A percentile compares a stretch with the other conserved stretches of the same genome.
Evolutionary conservation across 2,888 invertebrate genomes (phyloP).

Genomic region (Trachelus iudaicus): DNA sequence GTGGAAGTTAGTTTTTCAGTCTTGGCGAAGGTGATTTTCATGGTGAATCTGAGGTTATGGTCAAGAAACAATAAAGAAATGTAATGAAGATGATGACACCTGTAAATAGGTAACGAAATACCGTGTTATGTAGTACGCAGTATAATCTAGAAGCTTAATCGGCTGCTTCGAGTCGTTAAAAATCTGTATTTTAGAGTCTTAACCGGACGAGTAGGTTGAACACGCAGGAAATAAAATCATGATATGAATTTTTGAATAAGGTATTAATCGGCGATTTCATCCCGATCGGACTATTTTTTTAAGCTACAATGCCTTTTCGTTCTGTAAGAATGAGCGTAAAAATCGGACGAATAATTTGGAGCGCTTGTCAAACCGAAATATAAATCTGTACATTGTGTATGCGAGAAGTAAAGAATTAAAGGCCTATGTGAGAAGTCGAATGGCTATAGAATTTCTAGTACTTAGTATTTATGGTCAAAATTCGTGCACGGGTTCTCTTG

Average conservation of each 20-base stretch:
- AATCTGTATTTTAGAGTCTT: background rate
- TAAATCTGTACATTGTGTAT: slow-evolving; percentile 26
- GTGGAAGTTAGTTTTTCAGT: slow-evolving; percentile 14
- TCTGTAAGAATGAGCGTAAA: slow-evolving; percentile 19
- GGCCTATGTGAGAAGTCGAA: slow-evolving; percentile 30
- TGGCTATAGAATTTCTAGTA: slow-evolving; percentile 34
- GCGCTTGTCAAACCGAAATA: slow-evolving; percentile 17
- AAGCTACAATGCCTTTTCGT: slow-evolving; percentile 16
- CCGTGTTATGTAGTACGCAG: slow-evolving; percentile 27
- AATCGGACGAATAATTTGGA: slow-evolving; percentile 20
- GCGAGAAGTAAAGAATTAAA: slow-evolving; percentile 25
- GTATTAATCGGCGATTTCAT: slow-evolving; percentile 16
- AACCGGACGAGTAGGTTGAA: background rate
- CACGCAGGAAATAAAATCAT: slow-evolving; percentile 22
- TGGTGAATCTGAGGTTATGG: background rate
- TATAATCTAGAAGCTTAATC: slow-evolving; percentile 25
- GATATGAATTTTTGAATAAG: slow-evolving; percentile 2
- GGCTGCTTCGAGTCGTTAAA: slow-evolving; percentile 3
- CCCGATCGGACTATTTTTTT: slow-evolving; percentile 16
- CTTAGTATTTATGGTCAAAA: slow-evolving; percentile 28
- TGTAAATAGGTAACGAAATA: slow-evolving; percentile 37
- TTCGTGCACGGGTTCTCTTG: slow-evolving; percentile 23
- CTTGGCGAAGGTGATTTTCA: slow-evolving; percentile 12
- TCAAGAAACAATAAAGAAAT: slow-evolving; percentile 11
- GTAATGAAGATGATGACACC: slow-evolving; percentile 29